Evolutionary conservation across 2,888 invertebrate species (phyloP).

Genomic region (Craniophora ligustri): DNA sequence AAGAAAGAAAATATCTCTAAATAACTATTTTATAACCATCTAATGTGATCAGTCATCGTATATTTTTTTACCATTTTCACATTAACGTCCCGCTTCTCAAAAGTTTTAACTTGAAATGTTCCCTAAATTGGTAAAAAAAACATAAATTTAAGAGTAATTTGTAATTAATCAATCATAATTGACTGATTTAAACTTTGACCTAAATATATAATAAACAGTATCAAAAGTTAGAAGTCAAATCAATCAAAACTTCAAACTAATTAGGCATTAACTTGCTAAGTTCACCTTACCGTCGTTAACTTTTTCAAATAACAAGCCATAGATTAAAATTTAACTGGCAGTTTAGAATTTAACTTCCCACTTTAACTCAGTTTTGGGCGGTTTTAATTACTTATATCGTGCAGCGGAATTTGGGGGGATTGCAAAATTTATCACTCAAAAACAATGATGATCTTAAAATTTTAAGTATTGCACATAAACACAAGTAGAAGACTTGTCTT

Average conservation of each 20-base stretch:
- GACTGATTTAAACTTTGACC: slow-evolving; percentile 46
- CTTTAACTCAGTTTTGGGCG: slow-evolving; percentile 61
- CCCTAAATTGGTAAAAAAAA: neutral
- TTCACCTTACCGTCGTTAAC: slow-evolving; percentile 59
- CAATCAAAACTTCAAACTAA: slow-evolving; percentile 70
- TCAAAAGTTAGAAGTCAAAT: slow-evolving; percentile 59
- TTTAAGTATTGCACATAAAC: too few relatives aligned
- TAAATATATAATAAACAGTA: slow-evolving; percentile 48
- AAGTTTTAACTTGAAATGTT: neutral
- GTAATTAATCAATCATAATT: slow-evolving; percentile 50
- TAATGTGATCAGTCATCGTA: too few relatives aligned
- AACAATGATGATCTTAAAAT: too few relatives aligned
- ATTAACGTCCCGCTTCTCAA: too few relatives aligned
- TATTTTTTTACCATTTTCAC: too few relatives aligned
- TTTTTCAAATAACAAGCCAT: slow-evolving; percentile 65
- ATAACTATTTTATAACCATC: too few relatives aligned
- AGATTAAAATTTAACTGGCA: slow-evolving; percentile 50
- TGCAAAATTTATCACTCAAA: neutral
- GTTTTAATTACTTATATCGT: slow-evolving; percentile 58
- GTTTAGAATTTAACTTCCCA: slow-evolving; percentile 65
- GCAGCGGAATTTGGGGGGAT: slow-evolving; percentile 1
- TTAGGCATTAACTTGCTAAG: slow-evolving; percentile 51
- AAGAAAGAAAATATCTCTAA: too few relatives aligned
- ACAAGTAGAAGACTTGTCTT: too few relatives aligned
- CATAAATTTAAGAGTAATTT: slow-evolving; percentile 20